These are phyloP conservation scores for Elysia crispata DNA, from an alignment of 2,888 invertebrate species.

Conservation along the genomic window DNA sequence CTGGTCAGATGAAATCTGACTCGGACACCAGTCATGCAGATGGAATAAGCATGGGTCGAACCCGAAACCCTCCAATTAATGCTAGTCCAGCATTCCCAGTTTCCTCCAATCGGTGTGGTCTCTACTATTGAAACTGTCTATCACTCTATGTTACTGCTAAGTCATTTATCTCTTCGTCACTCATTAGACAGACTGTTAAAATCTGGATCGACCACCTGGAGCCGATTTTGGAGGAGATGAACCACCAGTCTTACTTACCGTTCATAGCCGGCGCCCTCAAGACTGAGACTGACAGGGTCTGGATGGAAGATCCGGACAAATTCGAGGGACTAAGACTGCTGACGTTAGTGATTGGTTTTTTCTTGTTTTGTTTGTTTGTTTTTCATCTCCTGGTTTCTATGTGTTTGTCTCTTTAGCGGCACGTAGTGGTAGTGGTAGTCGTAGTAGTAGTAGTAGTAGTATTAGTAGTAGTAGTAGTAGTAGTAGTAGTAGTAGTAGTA, in stretches of 20 bases:
- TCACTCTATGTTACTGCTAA: neutral
- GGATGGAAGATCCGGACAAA: slow-evolving; percentile 31
- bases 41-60: too few species aligned
- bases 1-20: too few species aligned
- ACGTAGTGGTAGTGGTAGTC: slow-evolving; percentile 27
- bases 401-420: too few species aligned
- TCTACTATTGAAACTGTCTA: too few species aligned
- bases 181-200: slow-evolving; percentile 32
- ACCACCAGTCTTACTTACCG: slow-evolving; percentile 17
- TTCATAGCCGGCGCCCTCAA: slow-evolving; percentile 15
- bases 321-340: slow-evolving; percentile 33
- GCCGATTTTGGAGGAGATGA: slow-evolving; percentile 36
- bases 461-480: too few species aligned
- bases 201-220: slow-evolving; percentile 34
- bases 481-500: slow-evolving; percentile 31
- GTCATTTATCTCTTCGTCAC: neutral
- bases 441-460: too few species aligned
- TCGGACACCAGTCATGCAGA: too few species aligned
- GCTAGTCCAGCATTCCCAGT: too few species aligned
- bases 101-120: too few species aligned
- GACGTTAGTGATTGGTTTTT: slow-evolving; percentile 10
- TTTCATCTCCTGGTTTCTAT: too few species aligned
- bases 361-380: too few species aligned
- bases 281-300: neutral
- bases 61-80: too few species aligned